Evolutionary conservation across 2,797 vertebrate genomes (phyloP), one percentile per base, ranked within the genome.

Genomic region (Leptodactylus fallax): DNA sequence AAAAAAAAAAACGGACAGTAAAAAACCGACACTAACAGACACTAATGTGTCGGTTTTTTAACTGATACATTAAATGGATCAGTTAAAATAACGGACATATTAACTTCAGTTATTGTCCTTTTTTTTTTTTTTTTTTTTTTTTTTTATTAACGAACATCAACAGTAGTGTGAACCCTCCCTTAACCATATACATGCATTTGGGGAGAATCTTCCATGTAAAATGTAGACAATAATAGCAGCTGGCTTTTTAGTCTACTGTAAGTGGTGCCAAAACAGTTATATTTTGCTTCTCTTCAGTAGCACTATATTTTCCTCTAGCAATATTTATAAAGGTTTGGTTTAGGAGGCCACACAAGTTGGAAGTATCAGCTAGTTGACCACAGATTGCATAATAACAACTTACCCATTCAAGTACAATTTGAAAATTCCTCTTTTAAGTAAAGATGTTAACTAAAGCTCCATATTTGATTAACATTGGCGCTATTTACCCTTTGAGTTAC

Each of bases 311-410:
- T 84, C 74, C 81, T 84, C 74, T 83, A 81, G 87, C 53, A 58
- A 77, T 84, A 51, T 87, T 87, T 87, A 56, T 69, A 84, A 58
- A 45, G 86, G 81, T 63, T 85, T 69, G 61, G 74, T 78, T 78
- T 71, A 65, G 47, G 49, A 36, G 77, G 77, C 87, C 87, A 88
- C 87, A 88, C 87, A 88, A 72, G 87, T 21, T 80, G 82, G 58
- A 51, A 67, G 53, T 45, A 71, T 74, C 81, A 61, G 25, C 76
- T 23, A 71, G 11, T 23, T 74, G 23, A 58, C 76, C 61, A 84
- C 87, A 88, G 58, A 80, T 60, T 45, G 19, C 53, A 27, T 51
- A 61, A 88, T 83, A 84, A 85, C 23, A 79, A 63, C 36, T 36
- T 36, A 51, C 63, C 55, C 61, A 27, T 88, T 88, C 76, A 87